Percentiles rank a stretch among this genome's conserved stretches.
phyloP scores from a whole-genome alignment of 2,888 invertebrate genomes.

The Caenorhabditis virilis region DNA sequence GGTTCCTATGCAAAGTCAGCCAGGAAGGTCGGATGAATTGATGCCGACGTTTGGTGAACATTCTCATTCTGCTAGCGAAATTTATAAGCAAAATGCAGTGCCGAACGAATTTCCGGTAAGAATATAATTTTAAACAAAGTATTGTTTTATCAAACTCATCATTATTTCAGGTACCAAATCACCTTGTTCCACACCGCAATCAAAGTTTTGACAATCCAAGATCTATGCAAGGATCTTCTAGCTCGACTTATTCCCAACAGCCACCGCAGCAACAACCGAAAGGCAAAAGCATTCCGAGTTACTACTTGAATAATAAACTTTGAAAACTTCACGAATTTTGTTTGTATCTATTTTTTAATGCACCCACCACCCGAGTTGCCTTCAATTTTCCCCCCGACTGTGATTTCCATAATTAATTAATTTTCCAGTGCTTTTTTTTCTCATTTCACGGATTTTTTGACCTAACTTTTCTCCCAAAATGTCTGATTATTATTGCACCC shows the following conservation, averaged over 20 bases:
- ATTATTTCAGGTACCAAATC: neutral
- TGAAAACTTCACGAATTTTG: neutral
- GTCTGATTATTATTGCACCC: too few relatives aligned
- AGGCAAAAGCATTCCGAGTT: conserved; percentile 1
- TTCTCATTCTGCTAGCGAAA: conserved; percentile 1
- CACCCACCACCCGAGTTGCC: neutral
- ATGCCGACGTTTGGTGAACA: conserved; percentile 3
- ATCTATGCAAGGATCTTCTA: neutral
- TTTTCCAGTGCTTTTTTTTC: neutral
- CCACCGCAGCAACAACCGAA: neutral
- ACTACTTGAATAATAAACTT: conserved; percentile 7
- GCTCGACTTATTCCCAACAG: neutral
- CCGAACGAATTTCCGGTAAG: neutral
- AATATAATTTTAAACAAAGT: neutral
- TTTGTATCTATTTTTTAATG: neutral
- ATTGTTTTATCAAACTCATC: neutral
- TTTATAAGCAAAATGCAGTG: neutral
- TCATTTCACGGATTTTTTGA: too few relatives aligned
- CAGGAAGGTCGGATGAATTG: conserved; percentile 3
- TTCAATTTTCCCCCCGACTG: neutral
- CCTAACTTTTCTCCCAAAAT: too few relatives aligned
- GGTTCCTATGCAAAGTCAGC: neutral
- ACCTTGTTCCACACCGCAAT: conserved; percentile 18
- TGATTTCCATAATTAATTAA: neutral
- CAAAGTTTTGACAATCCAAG: conserved; percentile 15